Evolutionary conservation across 2,888 invertebrate species (phyloP).

Genomic region (Abrostola triplasia): DNA sequence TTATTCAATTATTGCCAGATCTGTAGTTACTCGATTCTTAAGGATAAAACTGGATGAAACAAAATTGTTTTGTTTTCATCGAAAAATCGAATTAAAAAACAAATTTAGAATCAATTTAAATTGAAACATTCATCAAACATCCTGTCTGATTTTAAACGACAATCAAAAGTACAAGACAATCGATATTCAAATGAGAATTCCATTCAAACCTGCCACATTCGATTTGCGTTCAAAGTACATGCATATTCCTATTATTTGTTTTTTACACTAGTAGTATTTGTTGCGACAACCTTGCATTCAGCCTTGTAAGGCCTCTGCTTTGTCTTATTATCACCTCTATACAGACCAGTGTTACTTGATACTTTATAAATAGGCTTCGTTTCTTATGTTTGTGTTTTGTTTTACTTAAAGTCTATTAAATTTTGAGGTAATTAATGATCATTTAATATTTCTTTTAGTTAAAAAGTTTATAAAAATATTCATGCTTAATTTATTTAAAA

Average conservation of each 20-base stretch:
- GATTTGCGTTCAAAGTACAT: conserved; percentile 34
- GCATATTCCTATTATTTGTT: conserved; percentile 53
- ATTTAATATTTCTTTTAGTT: too few species aligned
- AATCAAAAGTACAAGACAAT: conserved; percentile 12
- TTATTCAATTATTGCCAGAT: too few species aligned
- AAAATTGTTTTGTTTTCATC: too few species aligned
- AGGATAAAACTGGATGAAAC: too few species aligned
- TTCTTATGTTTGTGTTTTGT: neutral
- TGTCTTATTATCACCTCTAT: conserved; percentile 72
- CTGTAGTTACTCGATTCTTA: too few species aligned
- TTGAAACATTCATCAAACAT: neutral
- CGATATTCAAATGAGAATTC: conserved; percentile 27
- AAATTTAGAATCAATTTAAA: neutral
- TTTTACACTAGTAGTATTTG: conserved; percentile 55
- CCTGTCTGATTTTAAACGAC: neutral
- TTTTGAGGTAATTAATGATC: too few species aligned
- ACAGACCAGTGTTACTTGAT: conserved; percentile 65
- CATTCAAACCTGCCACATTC: conserved; percentile 34
- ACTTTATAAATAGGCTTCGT: conserved; percentile 58
- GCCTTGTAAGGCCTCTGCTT: conserved; percentile 83
- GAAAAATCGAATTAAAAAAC: too few species aligned
- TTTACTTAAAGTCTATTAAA: too few species aligned
- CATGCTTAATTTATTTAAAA: too few species aligned
- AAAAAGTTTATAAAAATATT: too few species aligned
- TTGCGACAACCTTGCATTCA: conserved; percentile 74